Conservation (phyloP, 2,797 vertebrate species). For the Myotis vivesi region DNA sequence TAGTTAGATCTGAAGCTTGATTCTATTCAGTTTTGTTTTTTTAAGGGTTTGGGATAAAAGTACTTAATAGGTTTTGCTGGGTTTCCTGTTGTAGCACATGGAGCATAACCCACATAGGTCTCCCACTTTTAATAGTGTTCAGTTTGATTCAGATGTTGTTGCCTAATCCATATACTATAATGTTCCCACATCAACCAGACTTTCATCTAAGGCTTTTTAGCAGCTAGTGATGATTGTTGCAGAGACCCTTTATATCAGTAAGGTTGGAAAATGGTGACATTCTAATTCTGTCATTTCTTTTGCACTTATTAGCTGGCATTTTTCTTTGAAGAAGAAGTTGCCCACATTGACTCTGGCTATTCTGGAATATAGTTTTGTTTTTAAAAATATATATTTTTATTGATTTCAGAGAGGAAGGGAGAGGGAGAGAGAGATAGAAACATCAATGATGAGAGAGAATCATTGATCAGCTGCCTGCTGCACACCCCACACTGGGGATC, state of each 20-base stretch:
- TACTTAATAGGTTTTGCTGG: background rate
- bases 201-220: background rate
- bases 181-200: background rate
- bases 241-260: background rate
- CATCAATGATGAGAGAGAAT: no score
- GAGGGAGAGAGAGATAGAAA: no score
- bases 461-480: no score
- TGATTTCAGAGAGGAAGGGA: no score
- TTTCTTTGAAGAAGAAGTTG: background rate
- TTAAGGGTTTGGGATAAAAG: background rate
- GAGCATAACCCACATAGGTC: background rate
- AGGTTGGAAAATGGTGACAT: background rate
- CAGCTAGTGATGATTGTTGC: background rate
- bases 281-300: background rate
- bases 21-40: background rate
- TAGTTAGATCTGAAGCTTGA: background rate
- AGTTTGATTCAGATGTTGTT: background rate
- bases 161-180: background rate
- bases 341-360: background rate
- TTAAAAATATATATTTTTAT: no score
- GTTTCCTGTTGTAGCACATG: background rate
- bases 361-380: no score
- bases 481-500: no score
- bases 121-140: background rate
- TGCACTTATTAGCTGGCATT: constrained; percentile 14